Percentiles rank a stretch among this genome's conserved stretches.
Conservation (phyloP, 2,797 vertebrate genomes). For the Macropodus opercularis region DNA sequence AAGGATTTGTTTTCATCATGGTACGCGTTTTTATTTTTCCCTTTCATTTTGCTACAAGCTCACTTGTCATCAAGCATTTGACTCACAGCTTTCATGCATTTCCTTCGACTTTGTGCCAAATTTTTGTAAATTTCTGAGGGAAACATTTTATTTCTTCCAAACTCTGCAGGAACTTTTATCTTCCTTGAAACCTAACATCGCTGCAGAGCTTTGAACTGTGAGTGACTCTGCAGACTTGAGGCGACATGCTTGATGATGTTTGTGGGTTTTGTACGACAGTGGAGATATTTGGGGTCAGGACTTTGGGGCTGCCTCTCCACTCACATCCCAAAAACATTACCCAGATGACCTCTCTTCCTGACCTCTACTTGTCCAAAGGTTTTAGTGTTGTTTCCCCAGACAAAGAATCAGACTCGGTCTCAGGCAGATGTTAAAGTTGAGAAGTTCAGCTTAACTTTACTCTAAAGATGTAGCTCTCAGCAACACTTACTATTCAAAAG, state of each 20-base stretch:
- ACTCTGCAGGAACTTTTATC: background rate
- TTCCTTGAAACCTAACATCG: background rate
- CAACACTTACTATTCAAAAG: slow-evolving; percentile 34
- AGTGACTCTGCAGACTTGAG: slow-evolving; percentile 33
- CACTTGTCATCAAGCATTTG: slow-evolving; percentile 22
- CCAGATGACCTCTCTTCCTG: slow-evolving; percentile 53
- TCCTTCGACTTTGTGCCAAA: background rate
- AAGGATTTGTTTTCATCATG: background rate
- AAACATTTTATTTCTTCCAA: background rate
- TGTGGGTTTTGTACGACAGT: slow-evolving; percentile 35
- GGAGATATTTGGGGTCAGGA: slow-evolving; percentile 51
- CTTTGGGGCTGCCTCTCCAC: slow-evolving; percentile 33
- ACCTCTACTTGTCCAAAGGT: slow-evolving; percentile 54
- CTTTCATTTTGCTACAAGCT: slow-evolving; percentile 21
- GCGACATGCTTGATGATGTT: slow-evolving; percentile 28
- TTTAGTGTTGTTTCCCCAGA: slow-evolving; percentile 49
- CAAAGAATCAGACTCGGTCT: slow-evolving; percentile 12
- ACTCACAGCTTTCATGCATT: background rate
- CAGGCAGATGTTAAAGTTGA: slow-evolving; percentile 51
- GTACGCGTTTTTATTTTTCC: background rate
- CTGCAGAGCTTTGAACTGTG: slow-evolving; percentile 23
- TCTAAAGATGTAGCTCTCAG: slow-evolving; percentile 27
- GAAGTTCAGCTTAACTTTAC: slow-evolving; percentile 55
- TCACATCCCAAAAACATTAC: slow-evolving; percentile 67
- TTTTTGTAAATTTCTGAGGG: background rate